phyloP scores from a whole-genome alignment of 1,140 invertebrate genomes.

The Myzus persicae region DNA sequence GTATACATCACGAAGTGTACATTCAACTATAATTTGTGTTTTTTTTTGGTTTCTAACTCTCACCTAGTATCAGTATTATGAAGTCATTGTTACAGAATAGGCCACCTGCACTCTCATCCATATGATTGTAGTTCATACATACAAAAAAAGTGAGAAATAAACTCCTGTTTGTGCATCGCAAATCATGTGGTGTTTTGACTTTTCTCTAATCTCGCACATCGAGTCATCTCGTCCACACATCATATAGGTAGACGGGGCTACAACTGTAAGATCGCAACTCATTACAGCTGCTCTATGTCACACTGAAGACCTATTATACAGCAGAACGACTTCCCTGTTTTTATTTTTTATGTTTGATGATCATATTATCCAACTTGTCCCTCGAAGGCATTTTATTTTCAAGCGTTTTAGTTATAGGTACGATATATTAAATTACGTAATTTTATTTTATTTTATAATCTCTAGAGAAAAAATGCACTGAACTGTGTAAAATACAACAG shows the following conservation, averaged over 20 bases:
- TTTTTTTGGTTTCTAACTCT: not conserved
- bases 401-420: not conserved
- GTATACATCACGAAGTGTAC: not conserved
- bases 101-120: too few species aligned
- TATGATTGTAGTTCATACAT: too few species aligned
- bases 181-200: not conserved
- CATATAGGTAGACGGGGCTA: too few species aligned
- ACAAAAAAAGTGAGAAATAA: not conserved
- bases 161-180: too few species aligned
- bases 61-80: not conserved
- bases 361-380: not conserved
- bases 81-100: not conserved
- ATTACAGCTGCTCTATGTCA: not conserved
- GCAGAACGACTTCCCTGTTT: not conserved
- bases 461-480: not conserved
- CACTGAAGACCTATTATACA: not conserved
- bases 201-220: not conserved
- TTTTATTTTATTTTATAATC: not conserved
- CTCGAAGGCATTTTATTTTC: not conserved
- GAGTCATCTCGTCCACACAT: too few species aligned
- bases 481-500: not conserved
- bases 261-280: not conserved
- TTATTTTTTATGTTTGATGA: not conserved
- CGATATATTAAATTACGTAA: not conserved
- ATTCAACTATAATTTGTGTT: not conserved